phyloP scores from a whole-genome alignment of 2,888 invertebrate genomes.

The Clusia tigrina region DNA sequence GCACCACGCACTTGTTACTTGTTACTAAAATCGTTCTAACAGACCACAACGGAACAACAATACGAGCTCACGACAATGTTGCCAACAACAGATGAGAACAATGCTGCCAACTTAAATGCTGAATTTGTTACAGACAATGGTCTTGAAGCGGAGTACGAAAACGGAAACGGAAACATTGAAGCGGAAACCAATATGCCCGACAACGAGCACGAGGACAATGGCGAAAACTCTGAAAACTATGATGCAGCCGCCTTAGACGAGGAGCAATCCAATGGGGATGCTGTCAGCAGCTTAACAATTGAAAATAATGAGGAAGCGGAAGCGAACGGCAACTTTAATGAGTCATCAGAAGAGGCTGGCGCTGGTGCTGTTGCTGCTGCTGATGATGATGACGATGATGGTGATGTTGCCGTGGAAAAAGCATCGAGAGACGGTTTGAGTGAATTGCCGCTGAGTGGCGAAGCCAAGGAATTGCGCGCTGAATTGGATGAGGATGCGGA shows the following conservation, averaged over 20 bases:
- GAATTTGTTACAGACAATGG: constrained; percentile 44
- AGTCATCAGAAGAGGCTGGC: constrained; percentile 13
- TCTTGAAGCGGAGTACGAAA: constrained; percentile 28
- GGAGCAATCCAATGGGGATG: background rate
- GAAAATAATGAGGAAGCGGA: constrained; percentile 52
- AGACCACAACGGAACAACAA: background rate
- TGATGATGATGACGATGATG: background rate
- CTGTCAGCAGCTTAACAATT: constrained; percentile 21
- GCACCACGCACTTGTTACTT: too few relatives aligned
- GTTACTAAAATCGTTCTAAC: too few relatives aligned
- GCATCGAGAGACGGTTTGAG: background rate
- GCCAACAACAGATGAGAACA: constrained; percentile 15
- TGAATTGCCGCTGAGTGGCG: constrained; percentile 9
- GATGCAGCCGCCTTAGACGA: constrained; percentile 31
- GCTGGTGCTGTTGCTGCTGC: constrained; percentile 1
- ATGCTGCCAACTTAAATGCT: constrained; percentile 32
- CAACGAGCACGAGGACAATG: constrained; percentile 32
- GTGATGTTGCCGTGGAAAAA: background rate
- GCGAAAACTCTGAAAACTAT: constrained; percentile 31
- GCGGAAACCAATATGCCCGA: constrained; percentile 46
- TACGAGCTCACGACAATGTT: constrained; percentile 34
- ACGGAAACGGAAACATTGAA: constrained; percentile 38
- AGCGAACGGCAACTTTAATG: constrained; percentile 50
- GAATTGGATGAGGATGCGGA: constrained; percentile 24
- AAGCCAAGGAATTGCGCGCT: constrained; percentile 25